A percentile compares a stretch with the other conserved stretches of the same genome.
Evolutionary conservation across 2,113 vertebrate genomes (phyloP).

Genomic region (Phalacrocorax carbo): DNA sequence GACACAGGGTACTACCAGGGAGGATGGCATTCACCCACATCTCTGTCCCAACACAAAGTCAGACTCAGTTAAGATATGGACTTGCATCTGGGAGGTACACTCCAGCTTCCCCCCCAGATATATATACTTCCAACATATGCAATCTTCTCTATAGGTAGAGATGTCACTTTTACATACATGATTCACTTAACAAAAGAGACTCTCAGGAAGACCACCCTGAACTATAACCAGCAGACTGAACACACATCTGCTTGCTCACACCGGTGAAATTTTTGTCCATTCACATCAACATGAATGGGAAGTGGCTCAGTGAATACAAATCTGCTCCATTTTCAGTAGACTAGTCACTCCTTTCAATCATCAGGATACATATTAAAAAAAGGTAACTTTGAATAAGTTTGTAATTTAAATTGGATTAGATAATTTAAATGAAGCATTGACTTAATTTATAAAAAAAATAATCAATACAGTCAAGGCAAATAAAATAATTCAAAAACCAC

Average conservation of each 20-base stretch:
- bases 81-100: not conserved
- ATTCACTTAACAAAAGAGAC: not conserved
- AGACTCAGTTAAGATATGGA: not conserved
- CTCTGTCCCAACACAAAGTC: not conserved
- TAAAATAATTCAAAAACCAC: not conserved
- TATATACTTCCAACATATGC: not conserved
- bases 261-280: not conserved
- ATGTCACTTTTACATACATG: not conserved
- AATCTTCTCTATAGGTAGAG: not conserved
- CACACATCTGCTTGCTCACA: not conserved
- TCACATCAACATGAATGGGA: not conserved
- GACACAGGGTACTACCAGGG: not conserved
- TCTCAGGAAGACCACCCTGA: not conserved
- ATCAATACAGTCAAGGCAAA: not conserved
- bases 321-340: not conserved
- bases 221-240: not conserved
- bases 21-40: not conserved
- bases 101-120: not conserved
- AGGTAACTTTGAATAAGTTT: not conserved
- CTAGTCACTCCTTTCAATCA: not conserved
- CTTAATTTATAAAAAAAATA: not conserved
- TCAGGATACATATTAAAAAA: not conserved
- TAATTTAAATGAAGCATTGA: not conserved
- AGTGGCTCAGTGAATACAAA: not conserved
- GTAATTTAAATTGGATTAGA: not conserved